Base-by-base conservation (phyloP, 2,888 invertebrate genomes). In the Caenorhabditis sp. region DNA sequence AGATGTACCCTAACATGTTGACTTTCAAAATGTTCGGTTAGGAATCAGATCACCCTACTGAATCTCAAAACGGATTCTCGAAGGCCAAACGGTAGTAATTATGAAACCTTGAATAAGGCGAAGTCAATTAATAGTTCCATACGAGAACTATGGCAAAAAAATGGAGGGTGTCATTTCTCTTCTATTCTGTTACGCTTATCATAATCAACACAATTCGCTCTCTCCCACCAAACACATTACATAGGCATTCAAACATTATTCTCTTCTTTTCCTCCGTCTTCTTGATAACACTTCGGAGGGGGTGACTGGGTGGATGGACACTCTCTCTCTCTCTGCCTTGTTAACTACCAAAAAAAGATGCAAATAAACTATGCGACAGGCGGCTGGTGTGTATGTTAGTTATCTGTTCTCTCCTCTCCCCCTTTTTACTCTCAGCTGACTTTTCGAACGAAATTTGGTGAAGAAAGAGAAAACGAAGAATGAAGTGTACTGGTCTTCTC, bases 241-340 rank as follows among this genome's bases (percentile, higher is more conserved):
- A 24, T 49, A 51, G n/a, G n/a, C 38, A 58, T 58, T 58, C 70
- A 69, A 69, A 69, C 63, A 63, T 63, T 63, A 38, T 38, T 61
- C 38, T 35, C n/a, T n/a, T n/a, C n/a, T 38, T 22, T 56, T 35
- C 59, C 38, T 22, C 58, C 59, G 49, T 72, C 59, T n/a, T n/a
- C n/a, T n/a, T 72, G 70, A 70, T 70, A 70, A 58, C 47, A 38
- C 41, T 14, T 5, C 35, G 26, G 68, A 16, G 19, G 69, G 41
- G 69, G n/a, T 58, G 22, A 58, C 41, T 70, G 70, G 38, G 38
- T 38, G 38, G 12, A 38, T 38, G 38, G 38, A 12, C 10, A 38
- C 12, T 61, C 72, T 10, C 38, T 38, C 38, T 38, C 31, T 31
- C 16, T 24, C 47, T 56, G 56, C 35, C 69, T 38, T n/a, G n/a